Evolutionary conservation across 37 sponge, comb jelly and placozoan species (phyloP), one percentile per base, ranked within the genome.

Genomic region (Amphimedon queenslandica): DNA sequence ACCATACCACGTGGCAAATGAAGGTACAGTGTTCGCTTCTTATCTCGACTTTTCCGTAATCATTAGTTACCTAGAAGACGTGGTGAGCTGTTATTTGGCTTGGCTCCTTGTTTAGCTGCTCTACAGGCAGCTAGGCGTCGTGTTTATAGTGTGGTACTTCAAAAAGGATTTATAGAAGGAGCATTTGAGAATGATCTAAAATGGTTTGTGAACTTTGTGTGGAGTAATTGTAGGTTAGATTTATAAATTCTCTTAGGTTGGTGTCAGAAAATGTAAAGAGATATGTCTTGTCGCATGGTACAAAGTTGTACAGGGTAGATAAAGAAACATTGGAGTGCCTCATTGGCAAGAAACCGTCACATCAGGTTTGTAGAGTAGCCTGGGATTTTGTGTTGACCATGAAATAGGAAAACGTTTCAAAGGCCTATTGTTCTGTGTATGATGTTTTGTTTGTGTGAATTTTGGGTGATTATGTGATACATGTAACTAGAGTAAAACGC

Each of bases 61-160:
- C 13, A 18, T 47, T 13, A 47, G 53, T 13, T 47, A 47, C 53
- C 53, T 18, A 47, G 13, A 47, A 27, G 84, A 29, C 64, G 40
- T 40, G 90, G 90, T 23, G 90, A 89, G 70, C 78, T 53, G 47
- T 34, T 89, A 47, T 89, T 57, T 55, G 90, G 90, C 1, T 60
- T 75, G 3, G 66, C 80, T 18, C 76, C 90, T 0, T 89, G 90
- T 31, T 58, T 78, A n/a, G 90, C 90, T 56, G 84, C 90, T 36
- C 67, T 89, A 37, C 71, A 66, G 20, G 77, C 84, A 2, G 43
- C 64, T 3, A 69, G 84, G 40, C 41, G 90, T 37, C 73, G 66
- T 42, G 38, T 89, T 0, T 57, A 83, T 40, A 43, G 42, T 16
- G 24, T 76, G 10, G 25, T 64, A 23, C 2, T 42, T 1, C 63